Percentiles rank a stretch among this genome's conserved stretches.
Evolutionary conservation across 2,113 vertebrate genomes (phyloP).

Genomic region (Hymenochirus boettgeri): DNA sequence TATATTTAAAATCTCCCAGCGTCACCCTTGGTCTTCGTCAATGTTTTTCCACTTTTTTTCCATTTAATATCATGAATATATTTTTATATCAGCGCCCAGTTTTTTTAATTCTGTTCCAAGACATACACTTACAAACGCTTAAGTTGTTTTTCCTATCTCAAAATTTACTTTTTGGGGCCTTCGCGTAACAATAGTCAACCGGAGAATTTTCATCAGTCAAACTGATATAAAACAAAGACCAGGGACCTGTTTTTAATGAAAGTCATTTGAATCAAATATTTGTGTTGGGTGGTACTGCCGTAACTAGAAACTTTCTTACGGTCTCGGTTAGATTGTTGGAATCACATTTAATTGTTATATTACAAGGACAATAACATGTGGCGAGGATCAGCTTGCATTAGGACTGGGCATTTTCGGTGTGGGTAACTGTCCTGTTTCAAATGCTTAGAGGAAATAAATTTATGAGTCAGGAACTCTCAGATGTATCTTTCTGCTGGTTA

Average conservation of each 20-base stretch:
- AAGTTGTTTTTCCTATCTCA: conserved; percentile 19
- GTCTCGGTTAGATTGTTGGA: conserved; percentile 54
- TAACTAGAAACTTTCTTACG: conserved; percentile 42
- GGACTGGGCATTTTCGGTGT: conserved; percentile 49
- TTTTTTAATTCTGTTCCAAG: no score
- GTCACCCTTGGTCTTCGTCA: no score
- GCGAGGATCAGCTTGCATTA: conserved; percentile 47
- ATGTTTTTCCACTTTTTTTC: no score
- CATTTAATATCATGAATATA: no score
- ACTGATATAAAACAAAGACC: conserved; percentile 52
- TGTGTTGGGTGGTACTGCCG: neutral
- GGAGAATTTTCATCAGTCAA: conserved; percentile 53
- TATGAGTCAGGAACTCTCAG: conserved; percentile 54
- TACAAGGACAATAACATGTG: conserved; percentile 62
- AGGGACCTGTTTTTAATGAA: conserved; percentile 53
- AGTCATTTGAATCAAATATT: conserved; percentile 42
- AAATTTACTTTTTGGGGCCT: conserved; percentile 42
- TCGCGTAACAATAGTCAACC: conserved; percentile 36
- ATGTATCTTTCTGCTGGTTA: no score
- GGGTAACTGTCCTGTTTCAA: conserved; percentile 52
- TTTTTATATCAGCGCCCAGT: no score
- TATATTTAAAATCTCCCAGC: no score
- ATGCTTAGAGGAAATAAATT: conserved; percentile 56
- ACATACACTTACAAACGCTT: rapidly evolving
- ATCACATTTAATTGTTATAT: conserved; percentile 59